Evolutionary conservation across 2,113 vertebrate genomes (phyloP).

Genomic region (Lophotis ruficrista): DNA sequence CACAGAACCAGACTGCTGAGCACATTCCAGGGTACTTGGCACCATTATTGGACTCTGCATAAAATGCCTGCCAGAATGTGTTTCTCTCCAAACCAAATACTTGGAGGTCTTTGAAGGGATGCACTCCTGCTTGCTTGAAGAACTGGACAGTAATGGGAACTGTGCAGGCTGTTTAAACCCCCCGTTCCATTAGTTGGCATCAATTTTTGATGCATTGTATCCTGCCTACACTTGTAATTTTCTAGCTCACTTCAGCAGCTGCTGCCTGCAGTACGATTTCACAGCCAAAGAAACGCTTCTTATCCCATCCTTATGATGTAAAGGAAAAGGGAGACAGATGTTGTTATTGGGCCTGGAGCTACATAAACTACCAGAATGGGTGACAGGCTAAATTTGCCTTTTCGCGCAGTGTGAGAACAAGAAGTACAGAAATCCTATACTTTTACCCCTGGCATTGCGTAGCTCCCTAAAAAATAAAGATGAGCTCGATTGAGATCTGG

Average conservation of each 20-base stretch:
- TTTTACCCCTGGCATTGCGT: not conserved
- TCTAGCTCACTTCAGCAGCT: conserved; percentile 25
- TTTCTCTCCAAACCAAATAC: not conserved
- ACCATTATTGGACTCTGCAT: not conserved
- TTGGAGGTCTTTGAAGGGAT: not conserved
- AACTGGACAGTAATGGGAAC: not conserved
- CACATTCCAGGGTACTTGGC: not conserved
- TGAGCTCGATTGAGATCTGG: not conserved
- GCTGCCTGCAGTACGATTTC: conserved; percentile 11
- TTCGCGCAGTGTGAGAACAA: not conserved
- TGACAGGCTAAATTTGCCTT: not conserved
- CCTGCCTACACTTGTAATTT: conserved; percentile 24
- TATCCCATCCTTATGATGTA: not conserved
- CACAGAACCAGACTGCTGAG: not conserved
- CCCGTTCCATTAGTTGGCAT: not conserved
- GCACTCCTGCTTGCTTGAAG: not conserved
- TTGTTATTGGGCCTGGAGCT: not conserved
- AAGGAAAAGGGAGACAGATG: conserved; percentile 12
- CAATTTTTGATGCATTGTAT: conserved; percentile 24
- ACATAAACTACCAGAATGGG: not conserved
- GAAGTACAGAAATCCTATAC: not conserved
- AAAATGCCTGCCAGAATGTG: not conserved
- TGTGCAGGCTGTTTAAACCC: not conserved
- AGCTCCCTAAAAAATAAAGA: not conserved
- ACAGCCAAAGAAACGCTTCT: conserved; percentile 2